phyloP scores from a whole-genome alignment of 2,113 vertebrate genomes.

The Clupea harengus region DNA sequence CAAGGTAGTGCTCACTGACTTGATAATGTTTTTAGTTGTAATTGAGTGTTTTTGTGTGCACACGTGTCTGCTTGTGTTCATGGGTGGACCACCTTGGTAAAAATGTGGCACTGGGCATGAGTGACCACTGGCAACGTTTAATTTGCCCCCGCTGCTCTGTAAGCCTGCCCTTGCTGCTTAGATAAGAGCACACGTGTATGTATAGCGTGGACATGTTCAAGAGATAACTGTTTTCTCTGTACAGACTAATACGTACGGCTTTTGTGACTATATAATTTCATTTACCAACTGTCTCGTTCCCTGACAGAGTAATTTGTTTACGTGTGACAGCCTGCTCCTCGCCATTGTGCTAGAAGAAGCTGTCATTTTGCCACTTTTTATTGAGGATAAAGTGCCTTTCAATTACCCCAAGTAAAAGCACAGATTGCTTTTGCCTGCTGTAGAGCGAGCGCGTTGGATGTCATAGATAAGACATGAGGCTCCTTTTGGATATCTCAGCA shows the following conservation, averaged over 20 bases:
- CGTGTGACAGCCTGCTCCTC: background rate
- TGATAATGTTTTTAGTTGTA: background rate
- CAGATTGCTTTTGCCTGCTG: conserved; percentile 20
- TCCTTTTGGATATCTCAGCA: background rate
- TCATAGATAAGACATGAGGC: conserved; percentile 23
- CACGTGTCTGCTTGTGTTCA: background rate
- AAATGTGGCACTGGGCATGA: background rate
- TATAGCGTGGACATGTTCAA: background rate
- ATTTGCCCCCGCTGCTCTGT: background rate
- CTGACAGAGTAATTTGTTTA: conserved; percentile 24
- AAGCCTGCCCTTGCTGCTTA: background rate
- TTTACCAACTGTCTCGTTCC: background rate
- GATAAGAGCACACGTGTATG: background rate
- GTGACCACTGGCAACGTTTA: background rate
- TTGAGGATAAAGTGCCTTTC: conserved; percentile 27
- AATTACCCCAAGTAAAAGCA: conserved; percentile 21
- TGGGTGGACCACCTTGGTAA: background rate
- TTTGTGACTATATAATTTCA: conserved; percentile 9
- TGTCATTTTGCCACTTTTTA: conserved; percentile 12
- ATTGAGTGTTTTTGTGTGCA: background rate
- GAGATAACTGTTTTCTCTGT: background rate
- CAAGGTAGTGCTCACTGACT: background rate
- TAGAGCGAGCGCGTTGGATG: conserved; percentile 5
- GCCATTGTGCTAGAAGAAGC: conserved; percentile 13
- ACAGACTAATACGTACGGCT: background rate